Percentiles rank a stretch among this genome's conserved stretches.
phyloP scores from a whole-genome alignment of 2,113 vertebrate genomes.

The Corynorhinus townsendii region DNA sequence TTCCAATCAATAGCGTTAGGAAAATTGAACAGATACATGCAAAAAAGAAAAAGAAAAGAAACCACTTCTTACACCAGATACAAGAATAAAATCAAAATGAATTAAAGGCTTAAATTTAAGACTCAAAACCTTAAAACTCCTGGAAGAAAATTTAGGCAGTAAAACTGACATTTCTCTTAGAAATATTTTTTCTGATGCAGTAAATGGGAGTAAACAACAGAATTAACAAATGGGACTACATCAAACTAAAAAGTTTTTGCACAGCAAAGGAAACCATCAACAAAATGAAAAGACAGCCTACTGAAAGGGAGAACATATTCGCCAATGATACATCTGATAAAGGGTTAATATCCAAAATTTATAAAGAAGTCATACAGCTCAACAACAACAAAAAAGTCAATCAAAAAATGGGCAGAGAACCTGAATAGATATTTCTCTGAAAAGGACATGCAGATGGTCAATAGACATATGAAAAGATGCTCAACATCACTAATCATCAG shows the following conservation, averaged over 20 bases:
- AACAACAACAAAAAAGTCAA: neutral
- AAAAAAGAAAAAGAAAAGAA: neutral
- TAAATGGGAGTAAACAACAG: neutral
- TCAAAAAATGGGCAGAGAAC: neutral
- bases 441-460: neutral
- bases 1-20: neutral
- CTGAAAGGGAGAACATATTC: neutral
- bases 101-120: neutral
- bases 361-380: neutral
- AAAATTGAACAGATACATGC: neutral
- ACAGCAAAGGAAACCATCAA: neutral
- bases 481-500: neutral
- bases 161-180: neutral
- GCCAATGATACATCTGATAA: neutral
- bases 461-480: neutral
- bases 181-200: neutral
- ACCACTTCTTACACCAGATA: neutral
- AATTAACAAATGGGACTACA: neutral
- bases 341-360: neutral
- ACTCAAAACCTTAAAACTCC: neutral
- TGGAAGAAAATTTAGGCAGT: neutral
- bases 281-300: neutral
- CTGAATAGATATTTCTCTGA: neutral
- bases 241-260: neutral
- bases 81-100: neutral